These are phyloP conservation scores for Dendrocincla tyrannina DNA, from an alignment of 2,797 vertebrate genomes.

Conservation along the genomic window DNA sequence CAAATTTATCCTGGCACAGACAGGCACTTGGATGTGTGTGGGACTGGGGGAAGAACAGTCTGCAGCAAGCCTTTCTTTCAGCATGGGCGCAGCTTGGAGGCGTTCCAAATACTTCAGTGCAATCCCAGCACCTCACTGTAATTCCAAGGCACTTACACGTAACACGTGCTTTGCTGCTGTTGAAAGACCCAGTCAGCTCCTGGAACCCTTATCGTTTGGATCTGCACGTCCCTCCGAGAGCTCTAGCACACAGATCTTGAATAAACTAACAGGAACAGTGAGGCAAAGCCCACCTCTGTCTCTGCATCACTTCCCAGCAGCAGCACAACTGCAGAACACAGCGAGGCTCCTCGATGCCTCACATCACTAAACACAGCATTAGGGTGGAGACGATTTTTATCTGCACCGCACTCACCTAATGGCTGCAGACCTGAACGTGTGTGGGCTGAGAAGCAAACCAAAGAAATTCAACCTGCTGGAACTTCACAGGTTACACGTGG, in stretches of 20 bases:
- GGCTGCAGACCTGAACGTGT: background rate
- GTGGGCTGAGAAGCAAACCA: background rate
- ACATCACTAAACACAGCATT: background rate
- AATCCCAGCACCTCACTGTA: conserved; percentile 22
- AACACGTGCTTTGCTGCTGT: background rate
- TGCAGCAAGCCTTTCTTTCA: background rate
- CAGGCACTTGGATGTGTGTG: background rate
- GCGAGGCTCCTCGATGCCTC: background rate
- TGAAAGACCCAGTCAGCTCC: background rate
- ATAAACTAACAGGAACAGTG: background rate
- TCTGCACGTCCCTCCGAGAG: background rate
- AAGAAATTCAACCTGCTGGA: background rate
- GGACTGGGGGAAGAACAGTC: background rate
- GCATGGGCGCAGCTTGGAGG: background rate
- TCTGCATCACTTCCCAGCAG: background rate
- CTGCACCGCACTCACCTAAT: background rate
- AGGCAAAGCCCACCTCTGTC: background rate
- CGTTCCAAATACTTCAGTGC: background rate
- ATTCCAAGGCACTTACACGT: conserved; percentile 9
- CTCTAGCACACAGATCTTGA: background rate
- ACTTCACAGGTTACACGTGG: background rate
- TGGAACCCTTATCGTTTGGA: background rate
- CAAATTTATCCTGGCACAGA: background rate
- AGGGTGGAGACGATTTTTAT: background rate
- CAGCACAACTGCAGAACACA: background rate